phyloP scores from a whole-genome alignment of 2,888 invertebrate species.

The Thalpophila matura region DNA sequence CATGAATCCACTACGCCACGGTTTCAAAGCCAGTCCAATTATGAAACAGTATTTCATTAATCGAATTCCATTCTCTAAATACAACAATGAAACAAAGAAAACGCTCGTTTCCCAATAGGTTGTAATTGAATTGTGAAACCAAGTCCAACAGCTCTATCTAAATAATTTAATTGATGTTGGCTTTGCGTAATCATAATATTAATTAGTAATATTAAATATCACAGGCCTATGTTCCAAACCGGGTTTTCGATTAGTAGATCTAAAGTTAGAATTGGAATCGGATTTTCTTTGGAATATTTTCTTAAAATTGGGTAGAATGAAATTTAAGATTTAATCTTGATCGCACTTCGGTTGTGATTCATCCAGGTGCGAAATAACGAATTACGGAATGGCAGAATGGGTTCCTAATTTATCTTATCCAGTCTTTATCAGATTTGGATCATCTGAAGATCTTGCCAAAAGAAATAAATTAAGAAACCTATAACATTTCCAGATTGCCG shows the following conservation, averaged over 20 bases:
- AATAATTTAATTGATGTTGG: conserved; percentile 38
- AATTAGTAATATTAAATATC: conserved; percentile 13
- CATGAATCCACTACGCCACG: conserved; percentile 8
- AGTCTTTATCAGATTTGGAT: neutral
- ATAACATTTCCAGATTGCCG: conserved; percentile 87
- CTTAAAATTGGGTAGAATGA: conserved; percentile 23
- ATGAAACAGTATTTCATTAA: conserved; percentile 44
- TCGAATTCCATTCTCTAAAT: conserved; percentile 32
- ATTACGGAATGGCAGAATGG: conserved; percentile 26
- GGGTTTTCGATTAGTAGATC: neutral
- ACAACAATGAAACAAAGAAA: conserved; percentile 47
- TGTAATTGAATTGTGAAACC: conserved; percentile 40
- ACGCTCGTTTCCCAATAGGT: conserved; percentile 32
- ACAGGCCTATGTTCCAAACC: neutral
- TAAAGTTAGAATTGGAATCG: neutral
- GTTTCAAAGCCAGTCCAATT: conserved; percentile 21
- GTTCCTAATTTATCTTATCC: conserved; percentile 27
- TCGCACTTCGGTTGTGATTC: conserved; percentile 29
- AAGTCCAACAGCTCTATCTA: conserved; percentile 23
- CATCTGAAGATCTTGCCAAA: neutral
- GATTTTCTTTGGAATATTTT: conserved; percentile 10
- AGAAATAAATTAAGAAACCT: neutral
- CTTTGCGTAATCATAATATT: conserved; percentile 19
- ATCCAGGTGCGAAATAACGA: conserved; percentile 44
- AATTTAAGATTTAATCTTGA: conserved; percentile 31